A percentile compares a stretch with the other conserved stretches of the same genome.
These are phyloP conservation scores for Cerceris rybyensis DNA, from an alignment of 2,888 invertebrate species.

Conservation along the genomic window DNA sequence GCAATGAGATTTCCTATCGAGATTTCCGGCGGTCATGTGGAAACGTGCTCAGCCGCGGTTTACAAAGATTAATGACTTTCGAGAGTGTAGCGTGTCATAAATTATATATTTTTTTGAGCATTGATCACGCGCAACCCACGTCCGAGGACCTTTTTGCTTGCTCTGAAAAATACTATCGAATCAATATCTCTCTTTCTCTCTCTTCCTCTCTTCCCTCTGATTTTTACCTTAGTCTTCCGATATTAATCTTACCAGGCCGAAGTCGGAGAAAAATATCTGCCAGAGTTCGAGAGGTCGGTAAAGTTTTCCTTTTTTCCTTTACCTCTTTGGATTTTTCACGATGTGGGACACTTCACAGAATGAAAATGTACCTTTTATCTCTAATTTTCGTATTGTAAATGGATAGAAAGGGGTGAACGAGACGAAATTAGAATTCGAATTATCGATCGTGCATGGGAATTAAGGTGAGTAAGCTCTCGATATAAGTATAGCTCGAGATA, in stretches of 20 bases:
- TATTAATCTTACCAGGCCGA: slow-evolving; percentile 49
- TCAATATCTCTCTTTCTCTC: slow-evolving; percentile 51
- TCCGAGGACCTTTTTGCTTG: slow-evolving; percentile 23
- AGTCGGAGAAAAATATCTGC: slow-evolving; percentile 23
- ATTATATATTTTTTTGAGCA: slow-evolving; percentile 61
- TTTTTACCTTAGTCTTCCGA: slow-evolving; percentile 40
- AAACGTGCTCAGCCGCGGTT: slow-evolving; percentile 60
- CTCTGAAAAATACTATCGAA: slow-evolving; percentile 57
- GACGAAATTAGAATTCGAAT: too few relatives aligned
- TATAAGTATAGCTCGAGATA: too few relatives aligned
- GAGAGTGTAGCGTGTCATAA: slow-evolving; percentile 66
- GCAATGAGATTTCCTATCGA: slow-evolving; percentile 63
- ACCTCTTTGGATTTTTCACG: neutral
- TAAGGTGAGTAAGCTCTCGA: too few relatives aligned
- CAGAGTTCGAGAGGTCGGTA: neutral
- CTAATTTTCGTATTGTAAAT: too few relatives aligned
- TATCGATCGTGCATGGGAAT: too few relatives aligned
- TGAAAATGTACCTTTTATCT: neutral
- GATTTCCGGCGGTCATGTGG: slow-evolving; percentile 60
- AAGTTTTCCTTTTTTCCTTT: neutral
- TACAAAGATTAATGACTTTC: slow-evolving; percentile 70
- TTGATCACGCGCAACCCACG: slow-evolving; percentile 25
- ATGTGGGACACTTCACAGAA: neutral
- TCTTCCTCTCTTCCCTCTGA: slow-evolving; percentile 36
- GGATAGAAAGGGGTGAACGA: too few relatives aligned